Evolutionary conservation across 2,888 invertebrate genomes (phyloP).

Genomic region (Odontomyia ornata): DNA sequence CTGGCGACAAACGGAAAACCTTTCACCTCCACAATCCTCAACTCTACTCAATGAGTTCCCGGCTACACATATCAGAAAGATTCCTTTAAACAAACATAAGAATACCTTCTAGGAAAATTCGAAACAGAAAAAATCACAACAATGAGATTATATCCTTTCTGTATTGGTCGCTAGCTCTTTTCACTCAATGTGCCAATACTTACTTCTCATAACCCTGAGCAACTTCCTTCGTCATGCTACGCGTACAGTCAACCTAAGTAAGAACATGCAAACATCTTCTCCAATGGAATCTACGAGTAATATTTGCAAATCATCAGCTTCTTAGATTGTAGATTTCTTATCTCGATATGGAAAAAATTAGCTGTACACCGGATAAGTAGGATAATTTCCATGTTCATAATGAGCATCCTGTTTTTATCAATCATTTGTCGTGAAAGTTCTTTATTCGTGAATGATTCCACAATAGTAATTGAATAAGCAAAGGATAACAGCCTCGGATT

Average conservation of each 20-base stretch:
- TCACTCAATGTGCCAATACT: too few species aligned
- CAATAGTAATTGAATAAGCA: conserved; percentile 33
- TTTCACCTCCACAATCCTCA: conserved; percentile 4
- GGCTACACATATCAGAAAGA: neutral
- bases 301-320: conserved; percentile 29
- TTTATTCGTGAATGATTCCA: conserved; percentile 12
- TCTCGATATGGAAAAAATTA: conserved; percentile 6
- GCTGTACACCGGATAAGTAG: conserved; percentile 37
- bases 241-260: too few species aligned
- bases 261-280: neutral
- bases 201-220: neutral
- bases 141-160: neutral
- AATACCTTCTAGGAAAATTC: neutral
- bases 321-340: neutral
- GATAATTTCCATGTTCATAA: conserved; percentile 37
- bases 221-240: neutral
- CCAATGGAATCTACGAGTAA: neutral
- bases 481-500: neutral
- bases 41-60: neutral
- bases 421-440: conserved; percentile 15
- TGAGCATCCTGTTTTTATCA: conserved; percentile 22
- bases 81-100: neutral
- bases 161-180: neutral
- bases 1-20: neutral
- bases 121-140: neutral